Percentiles rank a stretch among this genome's conserved stretches.
Conservation (phyloP, 37 sponge, comb jelly and placozoan genomes). For the Halisarca cf. caerulea region DNA sequence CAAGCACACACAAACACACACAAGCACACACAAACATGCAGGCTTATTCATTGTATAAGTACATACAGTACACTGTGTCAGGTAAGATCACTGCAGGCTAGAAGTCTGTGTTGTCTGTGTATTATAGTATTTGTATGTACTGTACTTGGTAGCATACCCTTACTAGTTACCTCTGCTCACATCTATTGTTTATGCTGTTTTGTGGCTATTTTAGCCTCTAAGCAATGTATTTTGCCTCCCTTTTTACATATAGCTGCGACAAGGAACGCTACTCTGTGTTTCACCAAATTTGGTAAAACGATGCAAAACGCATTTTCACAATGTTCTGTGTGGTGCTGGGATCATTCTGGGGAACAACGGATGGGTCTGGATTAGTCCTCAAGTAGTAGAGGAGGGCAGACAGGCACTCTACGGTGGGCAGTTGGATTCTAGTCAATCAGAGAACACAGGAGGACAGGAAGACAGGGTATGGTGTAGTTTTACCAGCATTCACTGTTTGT, state of each 20-base stretch:
- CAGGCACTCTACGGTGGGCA: slow-evolving; percentile 36
- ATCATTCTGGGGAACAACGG: slow-evolving; percentile 98
- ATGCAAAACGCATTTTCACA: slow-evolving; percentile 97
- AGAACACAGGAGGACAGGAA: slow-evolving; percentile 21
- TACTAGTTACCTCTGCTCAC: background rate
- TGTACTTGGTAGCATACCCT: background rate
- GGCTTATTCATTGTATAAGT: no score
- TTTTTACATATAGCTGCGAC: slow-evolving; percentile 36
- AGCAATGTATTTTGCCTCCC: background rate
- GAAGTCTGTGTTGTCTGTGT: no score
- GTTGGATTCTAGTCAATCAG: background rate
- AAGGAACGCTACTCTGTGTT: slow-evolving; percentile 82
- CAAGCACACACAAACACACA: no score
- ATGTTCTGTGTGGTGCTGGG: slow-evolving; percentile 87
- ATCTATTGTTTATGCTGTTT: background rate
- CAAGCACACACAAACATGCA: no score
- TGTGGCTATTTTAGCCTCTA: background rate
- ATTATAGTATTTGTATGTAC: background rate
- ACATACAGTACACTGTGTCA: no score
- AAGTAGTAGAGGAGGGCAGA: slow-evolving; percentile 58
- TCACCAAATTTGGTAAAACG: slow-evolving; percentile 88
- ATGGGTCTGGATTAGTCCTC: slow-evolving; percentile 91
- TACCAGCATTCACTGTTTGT: background rate
- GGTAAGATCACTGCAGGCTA: no score
- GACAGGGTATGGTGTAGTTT: background rate